Percentiles rank a stretch among this genome's conserved stretches.
These are phyloP conservation scores for Spea bombifrons DNA, from an alignment of 2,113 vertebrate genomes.

Conservation along the genomic window DNA sequence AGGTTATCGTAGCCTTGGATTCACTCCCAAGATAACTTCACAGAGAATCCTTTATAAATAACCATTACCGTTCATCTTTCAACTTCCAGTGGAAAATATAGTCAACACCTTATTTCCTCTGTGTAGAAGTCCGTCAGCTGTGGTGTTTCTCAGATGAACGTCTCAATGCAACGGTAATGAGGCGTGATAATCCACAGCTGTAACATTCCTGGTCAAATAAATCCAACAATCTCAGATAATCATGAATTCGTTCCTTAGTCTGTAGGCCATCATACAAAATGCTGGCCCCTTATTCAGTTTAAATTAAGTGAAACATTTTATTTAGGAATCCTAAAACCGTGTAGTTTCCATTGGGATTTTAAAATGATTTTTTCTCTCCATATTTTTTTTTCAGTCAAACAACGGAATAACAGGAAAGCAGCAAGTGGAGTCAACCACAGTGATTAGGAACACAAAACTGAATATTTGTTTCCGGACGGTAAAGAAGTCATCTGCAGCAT, in stretches of 20 bases:
- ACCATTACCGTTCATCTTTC: not conserved
- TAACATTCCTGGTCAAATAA: slow-evolving; percentile 32
- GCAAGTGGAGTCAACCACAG: not conserved
- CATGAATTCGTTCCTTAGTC: slow-evolving; percentile 15
- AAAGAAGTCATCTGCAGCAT: not conserved
- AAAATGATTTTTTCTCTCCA: too few species aligned
- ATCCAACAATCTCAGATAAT: slow-evolving; percentile 25
- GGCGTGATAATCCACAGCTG: slow-evolving; percentile 39
- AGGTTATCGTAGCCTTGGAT: too few species aligned
- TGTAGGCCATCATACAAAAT: slow-evolving; percentile 20
- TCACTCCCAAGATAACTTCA: too few species aligned
- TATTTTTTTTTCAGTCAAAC: not conserved
- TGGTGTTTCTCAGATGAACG: not conserved
- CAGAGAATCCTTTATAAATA: not conserved
- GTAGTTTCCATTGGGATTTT: slow-evolving; percentile 16
- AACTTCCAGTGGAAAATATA: not conserved
- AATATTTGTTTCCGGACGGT: not conserved
- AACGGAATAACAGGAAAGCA: not conserved
- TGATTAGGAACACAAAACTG: not conserved
- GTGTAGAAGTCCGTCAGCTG: slow-evolving; percentile 8
- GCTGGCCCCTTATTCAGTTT: slow-evolving; percentile 29
- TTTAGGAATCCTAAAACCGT: slow-evolving; percentile 22
- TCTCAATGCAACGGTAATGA: slow-evolving; percentile 34
- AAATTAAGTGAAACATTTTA: slow-evolving; percentile 32
- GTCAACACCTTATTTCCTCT: slow-evolving; percentile 9